phyloP scores from a whole-genome alignment of 2,797 vertebrate species.

The Hemibagrus guttatus region DNA sequence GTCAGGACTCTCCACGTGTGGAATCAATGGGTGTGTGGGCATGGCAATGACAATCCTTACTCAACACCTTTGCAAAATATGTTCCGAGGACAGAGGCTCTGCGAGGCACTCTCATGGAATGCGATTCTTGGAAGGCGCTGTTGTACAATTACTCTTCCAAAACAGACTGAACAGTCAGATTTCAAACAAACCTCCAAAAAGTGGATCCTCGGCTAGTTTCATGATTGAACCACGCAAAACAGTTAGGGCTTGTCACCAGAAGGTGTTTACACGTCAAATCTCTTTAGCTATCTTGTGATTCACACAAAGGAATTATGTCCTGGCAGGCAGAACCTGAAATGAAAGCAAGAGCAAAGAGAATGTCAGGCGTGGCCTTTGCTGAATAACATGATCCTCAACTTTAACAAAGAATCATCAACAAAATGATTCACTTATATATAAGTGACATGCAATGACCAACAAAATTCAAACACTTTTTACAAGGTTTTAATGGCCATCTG shows the following conservation, averaged over 20 bases:
- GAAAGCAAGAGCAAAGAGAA: slow-evolving; percentile 39
- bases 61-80: neutral
- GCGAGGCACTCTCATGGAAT: slow-evolving; percentile 26
- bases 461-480: neutral
- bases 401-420: slow-evolving; percentile 14
- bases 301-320: slow-evolving; percentile 54
- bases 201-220: neutral
- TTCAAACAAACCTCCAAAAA: slow-evolving; percentile 26
- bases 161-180: neutral
- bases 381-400: slow-evolving; percentile 25
- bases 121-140: neutral
- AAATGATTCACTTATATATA: slow-evolving; percentile 15
- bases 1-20: slow-evolving; percentile 86
- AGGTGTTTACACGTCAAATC: slow-evolving; percentile 42
- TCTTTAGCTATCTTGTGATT: slow-evolving; percentile 51
- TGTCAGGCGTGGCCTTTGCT: slow-evolving; percentile 53
- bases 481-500: neutral
- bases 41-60: slow-evolving; percentile 69
- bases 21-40: slow-evolving; percentile 87
- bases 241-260: slow-evolving; percentile 40
- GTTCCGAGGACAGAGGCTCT: neutral
- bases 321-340: slow-evolving; percentile 61
- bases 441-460: neutral
- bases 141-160: slow-evolving; percentile 10
- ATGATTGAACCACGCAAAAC: slow-evolving; percentile 29